These are phyloP conservation scores for Semaprochilodus insignis DNA, from an alignment of 2,797 vertebrate species.

Conservation along the genomic window DNA sequence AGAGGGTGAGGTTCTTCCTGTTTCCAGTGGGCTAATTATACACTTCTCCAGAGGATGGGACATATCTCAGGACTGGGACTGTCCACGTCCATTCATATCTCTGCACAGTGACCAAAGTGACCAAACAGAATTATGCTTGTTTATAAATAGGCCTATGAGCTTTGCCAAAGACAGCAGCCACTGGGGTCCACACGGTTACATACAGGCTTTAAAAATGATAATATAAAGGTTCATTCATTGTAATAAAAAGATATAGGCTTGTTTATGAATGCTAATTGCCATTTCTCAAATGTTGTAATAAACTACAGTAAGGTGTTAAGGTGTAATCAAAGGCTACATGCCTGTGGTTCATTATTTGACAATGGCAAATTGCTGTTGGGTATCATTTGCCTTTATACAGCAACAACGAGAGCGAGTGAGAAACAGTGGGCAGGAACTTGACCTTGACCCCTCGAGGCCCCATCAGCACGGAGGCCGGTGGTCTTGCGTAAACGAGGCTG, in stretches of 20 bases:
- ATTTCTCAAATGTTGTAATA: too few relatives aligned
- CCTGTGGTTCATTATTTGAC: too few relatives aligned
- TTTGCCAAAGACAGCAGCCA: neutral
- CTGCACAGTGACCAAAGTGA: neutral
- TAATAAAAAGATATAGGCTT: too few relatives aligned
- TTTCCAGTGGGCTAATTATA: conserved; percentile 82
- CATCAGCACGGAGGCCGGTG: neutral
- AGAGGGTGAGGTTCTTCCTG: conserved; percentile 84
- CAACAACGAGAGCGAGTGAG: conserved; percentile 7
- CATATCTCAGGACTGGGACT: conserved; percentile 62
- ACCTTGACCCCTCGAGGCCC: neutral
- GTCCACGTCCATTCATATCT: neutral
- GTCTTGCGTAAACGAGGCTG: conserved; percentile 61
- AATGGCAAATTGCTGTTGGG: too few relatives aligned
- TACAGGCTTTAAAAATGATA: neutral
- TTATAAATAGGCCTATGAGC: neutral
- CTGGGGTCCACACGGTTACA: neutral
- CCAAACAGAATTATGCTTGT: neutral
- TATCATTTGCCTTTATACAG: neutral
- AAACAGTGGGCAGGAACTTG: neutral
- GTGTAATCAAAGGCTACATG: too few relatives aligned
- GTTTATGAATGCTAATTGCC: too few relatives aligned
- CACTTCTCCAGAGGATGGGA: conserved; percentile 69
- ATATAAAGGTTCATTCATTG: too few relatives aligned
- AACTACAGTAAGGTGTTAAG: too few relatives aligned